A percentile compares a stretch with the other conserved stretches of the same genome.
These are phyloP conservation scores for Agonopterix subpropinquella DNA, from an alignment of 2,888 invertebrate species.

Conservation along the genomic window DNA sequence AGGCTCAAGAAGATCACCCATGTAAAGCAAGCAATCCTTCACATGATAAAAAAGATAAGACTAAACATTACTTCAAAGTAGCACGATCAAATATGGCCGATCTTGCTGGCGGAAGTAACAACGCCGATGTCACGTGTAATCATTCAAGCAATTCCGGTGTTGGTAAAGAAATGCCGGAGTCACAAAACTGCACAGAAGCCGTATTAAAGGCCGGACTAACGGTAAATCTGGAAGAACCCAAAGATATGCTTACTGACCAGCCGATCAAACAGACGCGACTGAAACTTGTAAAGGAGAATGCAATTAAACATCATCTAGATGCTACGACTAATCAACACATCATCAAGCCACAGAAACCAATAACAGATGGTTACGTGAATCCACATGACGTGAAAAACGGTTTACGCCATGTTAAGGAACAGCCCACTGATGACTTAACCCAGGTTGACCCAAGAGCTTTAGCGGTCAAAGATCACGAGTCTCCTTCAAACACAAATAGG, in stretches of 20 bases:
- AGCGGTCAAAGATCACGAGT: too few relatives aligned
- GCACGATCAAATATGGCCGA: conserved; percentile 22
- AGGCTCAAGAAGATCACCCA: conserved; percentile 12
- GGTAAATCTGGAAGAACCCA: conserved; percentile 48
- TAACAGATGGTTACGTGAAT: conserved; percentile 57
- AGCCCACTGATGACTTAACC: too few relatives aligned
- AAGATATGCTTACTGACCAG: conserved; percentile 15
- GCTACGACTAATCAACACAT: conserved; percentile 59
- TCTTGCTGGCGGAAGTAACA: conserved; percentile 58
- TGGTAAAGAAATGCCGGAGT: conserved; percentile 27
- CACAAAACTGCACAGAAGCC: conserved; percentile 45
- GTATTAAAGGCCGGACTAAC: conserved; percentile 50
- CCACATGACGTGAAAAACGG: conserved; percentile 40
- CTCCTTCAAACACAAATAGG: too few relatives aligned
- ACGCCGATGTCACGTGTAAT: conserved; percentile 60
- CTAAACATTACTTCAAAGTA: conserved; percentile 30
- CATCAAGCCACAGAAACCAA: conserved; percentile 46
- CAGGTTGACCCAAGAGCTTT: too few relatives aligned
- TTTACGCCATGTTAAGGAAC: too few relatives aligned
- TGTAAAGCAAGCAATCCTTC: conserved; percentile 30
- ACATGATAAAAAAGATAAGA: conserved; percentile 46
- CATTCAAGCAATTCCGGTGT: conserved; percentile 42
- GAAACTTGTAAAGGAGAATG: conserved; percentile 51
- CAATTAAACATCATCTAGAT: conserved; percentile 63
- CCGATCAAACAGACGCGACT: conserved; percentile 52